Evolutionary conservation across 2,113 vertebrate genomes (phyloP).

Genomic region (Electrona antarctica): DNA sequence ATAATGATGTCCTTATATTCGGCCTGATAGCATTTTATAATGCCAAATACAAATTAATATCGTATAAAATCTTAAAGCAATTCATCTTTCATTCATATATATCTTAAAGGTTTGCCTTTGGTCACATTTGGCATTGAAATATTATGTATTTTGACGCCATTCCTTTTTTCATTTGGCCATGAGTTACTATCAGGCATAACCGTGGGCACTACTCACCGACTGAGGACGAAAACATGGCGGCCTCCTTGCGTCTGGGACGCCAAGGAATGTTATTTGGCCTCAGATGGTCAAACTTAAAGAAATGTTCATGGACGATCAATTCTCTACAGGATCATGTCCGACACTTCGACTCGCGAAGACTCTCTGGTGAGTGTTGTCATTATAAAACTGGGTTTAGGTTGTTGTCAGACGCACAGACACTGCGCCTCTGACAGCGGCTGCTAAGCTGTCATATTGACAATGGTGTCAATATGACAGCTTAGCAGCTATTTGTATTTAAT

Average conservation of each 20-base stretch:
- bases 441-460: too few species aligned
- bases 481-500: too few species aligned
- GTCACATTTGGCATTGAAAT: rapidly evolving
- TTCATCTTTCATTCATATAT: rapidly evolving
- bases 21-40: constrained; percentile 7
- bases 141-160: background rate
- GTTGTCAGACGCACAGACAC: too few species aligned
- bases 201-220: constrained; percentile 22
- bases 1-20: too few species aligned
- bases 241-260: constrained; percentile 79
- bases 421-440: too few species aligned
- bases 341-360: constrained; percentile 61
- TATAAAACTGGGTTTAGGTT: background rate
- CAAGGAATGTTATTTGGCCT: constrained; percentile 68
- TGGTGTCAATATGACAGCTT: too few species aligned
- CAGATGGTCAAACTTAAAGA: constrained; percentile 59
- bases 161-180: rapidly evolving
- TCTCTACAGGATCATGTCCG: constrained; percentile 54
- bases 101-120: rapidly evolving
- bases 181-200: constrained; percentile 52
- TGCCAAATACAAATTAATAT: background rate
- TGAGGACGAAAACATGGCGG: constrained; percentile 79
- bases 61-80: rapidly evolving
- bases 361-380: constrained; percentile 70
- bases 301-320: constrained; percentile 44